Percentiles rank a stretch among this genome's conserved stretches.
Evolutionary conservation across 2,113 vertebrate species (phyloP).

Genomic region (Chiloscyllium plagiosum): DNA sequence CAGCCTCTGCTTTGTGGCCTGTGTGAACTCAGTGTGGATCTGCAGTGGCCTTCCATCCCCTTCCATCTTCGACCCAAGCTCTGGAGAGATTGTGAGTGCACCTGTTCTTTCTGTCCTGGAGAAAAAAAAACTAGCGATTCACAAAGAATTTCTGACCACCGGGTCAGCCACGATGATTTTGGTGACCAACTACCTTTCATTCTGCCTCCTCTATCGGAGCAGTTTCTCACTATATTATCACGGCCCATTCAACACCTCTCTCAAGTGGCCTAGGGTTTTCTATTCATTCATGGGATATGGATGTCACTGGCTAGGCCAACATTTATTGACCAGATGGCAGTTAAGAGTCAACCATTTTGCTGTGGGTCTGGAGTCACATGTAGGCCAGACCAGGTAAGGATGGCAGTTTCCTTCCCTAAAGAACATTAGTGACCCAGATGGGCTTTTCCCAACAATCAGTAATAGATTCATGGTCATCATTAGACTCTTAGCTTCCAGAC

Average conservation of each 20-base stretch:
- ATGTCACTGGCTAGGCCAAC: too few species aligned
- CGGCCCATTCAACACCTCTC: background rate
- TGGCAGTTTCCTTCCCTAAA: too few species aligned
- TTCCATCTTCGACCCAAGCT: conserved; percentile 43
- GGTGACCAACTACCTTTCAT: background rate
- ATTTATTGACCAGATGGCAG: too few species aligned
- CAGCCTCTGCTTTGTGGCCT: conserved; percentile 45
- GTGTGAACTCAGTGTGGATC: conserved; percentile 43
- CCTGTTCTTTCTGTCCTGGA: background rate
- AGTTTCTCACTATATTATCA: background rate
- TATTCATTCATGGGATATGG: too few species aligned
- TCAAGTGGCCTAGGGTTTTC: background rate
- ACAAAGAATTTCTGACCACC: background rate
- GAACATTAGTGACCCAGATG: too few species aligned
- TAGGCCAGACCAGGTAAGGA: too few species aligned
- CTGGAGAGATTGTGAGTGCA: conserved; percentile 47
- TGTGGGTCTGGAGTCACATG: too few species aligned
- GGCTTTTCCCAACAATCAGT: too few species aligned
- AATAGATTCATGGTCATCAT: too few species aligned
- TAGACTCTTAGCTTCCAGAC: too few species aligned
- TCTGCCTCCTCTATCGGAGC: background rate
- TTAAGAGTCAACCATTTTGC: too few species aligned
- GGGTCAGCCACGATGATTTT: background rate
- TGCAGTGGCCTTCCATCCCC: conserved; percentile 40
- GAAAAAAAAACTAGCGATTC: background rate